Conservation (phyloP, 2,797 vertebrate species). For the Myiotriccus ornatus region DNA sequence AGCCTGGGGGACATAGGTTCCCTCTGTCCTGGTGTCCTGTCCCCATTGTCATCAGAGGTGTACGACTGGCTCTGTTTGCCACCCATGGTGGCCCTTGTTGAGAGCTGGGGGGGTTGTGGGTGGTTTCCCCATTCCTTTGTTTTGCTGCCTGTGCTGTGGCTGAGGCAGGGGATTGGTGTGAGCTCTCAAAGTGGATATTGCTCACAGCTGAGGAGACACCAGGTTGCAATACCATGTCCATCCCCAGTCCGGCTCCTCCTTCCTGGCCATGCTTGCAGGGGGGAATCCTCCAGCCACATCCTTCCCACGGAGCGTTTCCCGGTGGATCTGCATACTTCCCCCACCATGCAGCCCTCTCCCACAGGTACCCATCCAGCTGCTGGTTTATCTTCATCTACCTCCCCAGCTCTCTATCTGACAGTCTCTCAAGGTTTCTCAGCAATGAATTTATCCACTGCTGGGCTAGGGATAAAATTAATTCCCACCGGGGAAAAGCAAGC, state of each 20-base stretch:
- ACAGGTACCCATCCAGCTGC: neutral
- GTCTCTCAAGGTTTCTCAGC: neutral
- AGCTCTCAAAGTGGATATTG: neutral
- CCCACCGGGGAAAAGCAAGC: neutral
- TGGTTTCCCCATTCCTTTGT: neutral
- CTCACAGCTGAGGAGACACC: neutral
- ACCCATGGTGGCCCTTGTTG: neutral
- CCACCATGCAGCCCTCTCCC: neutral
- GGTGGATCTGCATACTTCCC: rapidly evolving
- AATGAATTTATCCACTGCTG: neutral
- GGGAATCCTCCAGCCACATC: neutral
- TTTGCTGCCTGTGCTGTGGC: neutral
- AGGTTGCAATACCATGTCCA: neutral
- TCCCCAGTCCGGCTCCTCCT: neutral
- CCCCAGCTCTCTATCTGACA: neutral
- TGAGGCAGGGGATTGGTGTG: neutral
- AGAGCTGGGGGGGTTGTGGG: neutral
- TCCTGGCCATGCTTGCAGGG: neutral
- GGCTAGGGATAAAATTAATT: neutral
- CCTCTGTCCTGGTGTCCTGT: neutral
- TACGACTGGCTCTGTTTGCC: neutral
- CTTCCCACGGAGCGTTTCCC: neutral
- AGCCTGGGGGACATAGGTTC: neutral
- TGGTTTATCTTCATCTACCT: neutral
- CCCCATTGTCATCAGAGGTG: neutral